phyloP scores from a whole-genome alignment of 53 echinoderm and acorn worm genomes.

The Luidia sarsii region DNA sequence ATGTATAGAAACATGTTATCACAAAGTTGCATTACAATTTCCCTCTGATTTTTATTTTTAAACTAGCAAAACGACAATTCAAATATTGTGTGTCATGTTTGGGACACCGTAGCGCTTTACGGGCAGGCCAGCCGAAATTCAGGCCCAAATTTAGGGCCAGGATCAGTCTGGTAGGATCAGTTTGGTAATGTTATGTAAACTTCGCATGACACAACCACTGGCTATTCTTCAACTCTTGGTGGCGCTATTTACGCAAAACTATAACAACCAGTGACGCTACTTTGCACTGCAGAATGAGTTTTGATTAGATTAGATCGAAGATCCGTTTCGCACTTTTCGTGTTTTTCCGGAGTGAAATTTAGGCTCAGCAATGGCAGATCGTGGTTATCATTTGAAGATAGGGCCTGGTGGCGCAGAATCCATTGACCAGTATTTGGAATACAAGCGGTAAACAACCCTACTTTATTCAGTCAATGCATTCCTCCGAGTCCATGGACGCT shows the following conservation, averaged over 20 bases:
- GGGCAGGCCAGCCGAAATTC: no score
- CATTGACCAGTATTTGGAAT: constrained; percentile 88
- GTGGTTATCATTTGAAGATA: constrained; percentile 73
- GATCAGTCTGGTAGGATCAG: no score
- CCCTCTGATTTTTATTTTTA: no score
- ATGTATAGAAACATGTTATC: no score
- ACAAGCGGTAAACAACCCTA: constrained; percentile 60
- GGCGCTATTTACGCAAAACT: constrained; percentile 6
- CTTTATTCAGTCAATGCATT: not conserved
- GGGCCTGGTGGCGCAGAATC: constrained; percentile 83
- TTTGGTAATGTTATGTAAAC: not conserved
- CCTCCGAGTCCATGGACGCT: not conserved
- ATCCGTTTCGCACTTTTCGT: not conserved
- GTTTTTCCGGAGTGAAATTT: not conserved
- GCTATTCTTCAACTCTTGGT: constrained; percentile 16
- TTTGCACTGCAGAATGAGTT: not conserved
- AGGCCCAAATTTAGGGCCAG: no score
- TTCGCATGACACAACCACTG: not conserved
- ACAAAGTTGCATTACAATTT: no score
- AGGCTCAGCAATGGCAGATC: constrained; percentile 11
- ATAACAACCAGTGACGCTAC: constrained; percentile 51
- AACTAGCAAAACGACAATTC: no score
- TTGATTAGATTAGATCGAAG: not conserved
- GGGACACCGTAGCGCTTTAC: no score
- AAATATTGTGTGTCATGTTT: no score